Percentiles rank a stretch among this genome's conserved stretches.
Conservation (phyloP, 37 sponge, comb jelly and placozoan genomes). For the Ianthella basta region DNA sequence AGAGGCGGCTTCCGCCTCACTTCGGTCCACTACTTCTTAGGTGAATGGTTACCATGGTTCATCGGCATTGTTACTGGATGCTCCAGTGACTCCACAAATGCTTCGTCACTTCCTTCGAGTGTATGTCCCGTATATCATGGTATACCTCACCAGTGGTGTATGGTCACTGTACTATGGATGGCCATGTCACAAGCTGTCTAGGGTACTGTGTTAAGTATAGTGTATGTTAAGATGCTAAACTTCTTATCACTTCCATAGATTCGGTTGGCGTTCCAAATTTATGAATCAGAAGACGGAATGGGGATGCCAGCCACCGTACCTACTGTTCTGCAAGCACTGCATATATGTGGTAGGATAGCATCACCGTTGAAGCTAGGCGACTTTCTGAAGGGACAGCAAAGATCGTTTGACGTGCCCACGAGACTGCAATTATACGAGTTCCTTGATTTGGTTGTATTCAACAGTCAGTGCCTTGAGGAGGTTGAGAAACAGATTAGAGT, state of each 20-base stretch:
- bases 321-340: conserved; percentile 44
- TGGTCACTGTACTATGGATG: no score
- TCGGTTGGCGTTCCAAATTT: conserved; percentile 53
- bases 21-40: no score
- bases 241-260: background rate
- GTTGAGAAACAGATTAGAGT: conserved; percentile 13
- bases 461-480: conserved; percentile 22
- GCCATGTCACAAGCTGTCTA: no score
- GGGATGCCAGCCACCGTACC: conserved; percentile 36
- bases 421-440: conserved; percentile 69
- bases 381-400: conserved; percentile 32
- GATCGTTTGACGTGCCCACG: conserved; percentile 28
- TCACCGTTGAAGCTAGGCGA: conserved; percentile 43
- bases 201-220: no score
- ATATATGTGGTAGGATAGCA: conserved; percentile 40
- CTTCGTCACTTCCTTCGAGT: no score
- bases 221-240: no score
- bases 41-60: no score
- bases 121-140: no score
- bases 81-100: no score
- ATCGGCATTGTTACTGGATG: no score
- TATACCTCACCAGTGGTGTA: no score
- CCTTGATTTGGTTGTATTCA: conserved; percentile 38
- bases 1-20: no score
- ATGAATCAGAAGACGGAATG: conserved; percentile 44